Evolutionary conservation across 1,140 invertebrate species (phyloP), one percentile per base, ranked within the genome.

Genomic region (Belonocnema kinseyi): DNA sequence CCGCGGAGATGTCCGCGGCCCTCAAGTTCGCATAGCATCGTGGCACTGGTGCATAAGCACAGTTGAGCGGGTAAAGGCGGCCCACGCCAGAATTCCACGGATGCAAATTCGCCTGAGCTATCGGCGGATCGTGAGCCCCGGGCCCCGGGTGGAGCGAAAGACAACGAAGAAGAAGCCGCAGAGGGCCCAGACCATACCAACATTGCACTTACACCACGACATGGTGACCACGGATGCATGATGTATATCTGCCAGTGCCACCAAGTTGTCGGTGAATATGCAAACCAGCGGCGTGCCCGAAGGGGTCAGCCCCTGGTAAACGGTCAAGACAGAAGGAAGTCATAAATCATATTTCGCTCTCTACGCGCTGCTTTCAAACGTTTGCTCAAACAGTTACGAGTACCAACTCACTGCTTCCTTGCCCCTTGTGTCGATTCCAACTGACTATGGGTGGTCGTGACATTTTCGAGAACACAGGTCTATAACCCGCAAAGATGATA

Each of bases 91-190:
- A 85, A 90, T 90, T 90, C 89, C 89, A 86, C 80, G 79, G 86
- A 90, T 90, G 89, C 89, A 90, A 90, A 90, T 90, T 90, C 88
- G 83, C 83, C 75, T 79, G 80, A 81, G 74, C 85, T 89, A 88
- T 90, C 88, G 88, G 72, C 74, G 80, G 80, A 90, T 90, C 89
- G 89, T 90, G 89, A 90, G 85, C 52, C 74, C 77, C 80, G 79
- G 73, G 85, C 52, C 74, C 77, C 80, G 79, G 71, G 75, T 74
- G 79, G 77, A 76, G 72, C 76, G 73, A 80, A 76, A 82, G 73
- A 77, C 61, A 73, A 77, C 61, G 66, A 73, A 46, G 56, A 78
- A 50, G 73, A 73, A 54, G 53, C 77, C 80, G 78, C 58, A 73
- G 74, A 78, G 78, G 76, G 72, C 72, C 76, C 77, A 77, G 80